Base-by-base conservation (phyloP, 1,140 invertebrate genomes). In the Listronotus oregonensis region DNA sequence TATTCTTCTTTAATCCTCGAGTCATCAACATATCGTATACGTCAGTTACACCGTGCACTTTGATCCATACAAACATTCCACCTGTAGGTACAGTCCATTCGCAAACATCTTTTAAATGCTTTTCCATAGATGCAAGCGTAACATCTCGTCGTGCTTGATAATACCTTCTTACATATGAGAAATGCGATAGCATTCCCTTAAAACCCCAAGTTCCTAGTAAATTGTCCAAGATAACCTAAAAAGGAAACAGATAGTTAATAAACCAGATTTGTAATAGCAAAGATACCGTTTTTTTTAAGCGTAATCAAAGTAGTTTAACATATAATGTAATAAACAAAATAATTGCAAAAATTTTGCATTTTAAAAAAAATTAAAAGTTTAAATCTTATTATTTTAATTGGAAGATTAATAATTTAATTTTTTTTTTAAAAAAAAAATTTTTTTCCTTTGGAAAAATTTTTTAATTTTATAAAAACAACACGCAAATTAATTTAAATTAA, bases 61-160 rank as follows among this genome's bases (percentile, higher is more conserved):
- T 85, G 10, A 92, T 82, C 91, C 91, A 93, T 10, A 92, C 79
- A 78, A 92, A 93, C 82, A 93, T 88, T 1, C 91, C 91, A 12
- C 86, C 90, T 1, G 77, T 75, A 0, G 91, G 90, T 34, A 83
- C 70, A 6, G 78, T 71, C 84, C 90, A 92, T 42, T 89, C 85
- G 5, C 83, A 89, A 1, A 92, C 75, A 37, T 84, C 86, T 82
- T 73, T 68, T 9, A 92, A 78, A 75, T 89, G 84, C 71, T 85
- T 85, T 49, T 86, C 80, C 54, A 88, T 85, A 1, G 87, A 82
- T 1, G 73, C 71, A 0, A 87, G 68, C 58, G 90, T 87, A 5
- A 81, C 70, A 72, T 89, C 87, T n/a, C 89, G 80, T 37, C 88
- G 82, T 12, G 80, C 73, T 61, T 80, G 82, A 74, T 93, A 93